Conservation (phyloP, 2,113 vertebrate genomes). For the Odocoileus virginianus region DNA sequence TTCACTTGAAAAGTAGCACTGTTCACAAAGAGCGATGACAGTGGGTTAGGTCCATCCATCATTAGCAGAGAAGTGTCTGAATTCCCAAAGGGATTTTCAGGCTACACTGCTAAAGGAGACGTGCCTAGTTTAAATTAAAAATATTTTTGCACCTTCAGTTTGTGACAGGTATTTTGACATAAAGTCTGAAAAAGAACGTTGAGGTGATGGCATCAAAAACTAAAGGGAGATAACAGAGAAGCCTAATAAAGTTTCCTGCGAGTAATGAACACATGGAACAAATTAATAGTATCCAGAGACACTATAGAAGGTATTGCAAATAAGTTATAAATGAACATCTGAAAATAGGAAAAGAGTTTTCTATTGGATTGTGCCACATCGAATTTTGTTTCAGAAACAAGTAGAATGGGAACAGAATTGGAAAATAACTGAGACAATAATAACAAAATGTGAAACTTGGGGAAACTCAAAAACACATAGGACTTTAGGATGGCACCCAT, state of each 20-base stretch:
- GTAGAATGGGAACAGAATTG: neutral
- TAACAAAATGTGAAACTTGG: neutral
- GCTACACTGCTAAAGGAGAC: neutral
- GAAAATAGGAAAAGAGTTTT: neutral
- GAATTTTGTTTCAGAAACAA: neutral
- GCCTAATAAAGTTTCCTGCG: neutral
- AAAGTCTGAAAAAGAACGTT: neutral
- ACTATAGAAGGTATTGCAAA: neutral
- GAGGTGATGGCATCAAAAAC: neutral
- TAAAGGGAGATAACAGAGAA: neutral
- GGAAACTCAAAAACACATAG: neutral
- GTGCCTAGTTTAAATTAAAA: neutral
- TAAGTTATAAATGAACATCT: neutral
- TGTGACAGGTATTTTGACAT: neutral
- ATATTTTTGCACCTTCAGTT: neutral
- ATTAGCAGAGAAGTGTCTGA: neutral
- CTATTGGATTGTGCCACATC: neutral
- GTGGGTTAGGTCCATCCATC: neutral
- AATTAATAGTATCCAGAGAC: neutral
- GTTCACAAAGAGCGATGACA: neutral
- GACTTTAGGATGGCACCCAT: neutral
- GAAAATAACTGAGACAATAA: neutral
- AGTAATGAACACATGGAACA: neutral
- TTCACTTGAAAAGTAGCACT: neutral
- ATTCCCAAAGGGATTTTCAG: neutral